phyloP scores from a whole-genome alignment of 2,888 invertebrate genomes.

The Agonopterix heracliana region DNA sequence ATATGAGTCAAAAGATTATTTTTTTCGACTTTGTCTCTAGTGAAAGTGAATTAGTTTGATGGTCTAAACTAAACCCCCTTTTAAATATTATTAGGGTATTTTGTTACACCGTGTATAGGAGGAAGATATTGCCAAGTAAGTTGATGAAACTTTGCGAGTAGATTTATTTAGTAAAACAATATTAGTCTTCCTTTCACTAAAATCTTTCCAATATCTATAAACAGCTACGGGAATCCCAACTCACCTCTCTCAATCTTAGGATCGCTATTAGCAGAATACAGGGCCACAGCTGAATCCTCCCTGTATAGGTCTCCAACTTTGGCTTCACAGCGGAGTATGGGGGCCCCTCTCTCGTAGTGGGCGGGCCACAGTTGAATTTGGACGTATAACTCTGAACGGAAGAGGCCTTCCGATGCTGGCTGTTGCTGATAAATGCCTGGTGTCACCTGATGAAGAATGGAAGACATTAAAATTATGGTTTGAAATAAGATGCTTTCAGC shows the following conservation, averaged over 20 bases:
- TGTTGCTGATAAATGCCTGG: slow-evolving; percentile 60
- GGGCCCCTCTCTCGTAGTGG: slow-evolving; percentile 79
- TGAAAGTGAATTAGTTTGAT: too few species aligned
- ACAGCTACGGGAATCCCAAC: slow-evolving; percentile 13
- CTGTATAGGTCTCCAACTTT: slow-evolving; percentile 78
- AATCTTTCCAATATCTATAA: too few species aligned
- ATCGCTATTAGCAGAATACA: slow-evolving; percentile 79
- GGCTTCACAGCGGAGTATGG: slow-evolving; percentile 80
- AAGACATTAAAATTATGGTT: neutral
- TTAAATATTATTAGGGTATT: too few species aligned
- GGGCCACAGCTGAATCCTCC: slow-evolving; percentile 76
- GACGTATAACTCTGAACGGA: slow-evolving; percentile 77
- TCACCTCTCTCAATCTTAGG: slow-evolving; percentile 84
- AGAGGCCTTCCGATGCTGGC: slow-evolving; percentile 67
- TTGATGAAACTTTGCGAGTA: too few species aligned
- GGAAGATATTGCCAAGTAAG: too few species aligned
- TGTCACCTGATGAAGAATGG: slow-evolving; percentile 43
- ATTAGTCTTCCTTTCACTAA: too few species aligned
- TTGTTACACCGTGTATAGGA: too few species aligned
- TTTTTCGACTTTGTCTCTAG: too few species aligned
- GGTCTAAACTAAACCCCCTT: too few species aligned
- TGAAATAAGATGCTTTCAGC: too few species aligned
- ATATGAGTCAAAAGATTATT: too few species aligned
- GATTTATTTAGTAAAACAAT: too few species aligned
- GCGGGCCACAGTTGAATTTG: slow-evolving; percentile 77